Evolutionary conservation across 2,113 vertebrate genomes (phyloP).

Genomic region (Pardalotus punctatus): DNA sequence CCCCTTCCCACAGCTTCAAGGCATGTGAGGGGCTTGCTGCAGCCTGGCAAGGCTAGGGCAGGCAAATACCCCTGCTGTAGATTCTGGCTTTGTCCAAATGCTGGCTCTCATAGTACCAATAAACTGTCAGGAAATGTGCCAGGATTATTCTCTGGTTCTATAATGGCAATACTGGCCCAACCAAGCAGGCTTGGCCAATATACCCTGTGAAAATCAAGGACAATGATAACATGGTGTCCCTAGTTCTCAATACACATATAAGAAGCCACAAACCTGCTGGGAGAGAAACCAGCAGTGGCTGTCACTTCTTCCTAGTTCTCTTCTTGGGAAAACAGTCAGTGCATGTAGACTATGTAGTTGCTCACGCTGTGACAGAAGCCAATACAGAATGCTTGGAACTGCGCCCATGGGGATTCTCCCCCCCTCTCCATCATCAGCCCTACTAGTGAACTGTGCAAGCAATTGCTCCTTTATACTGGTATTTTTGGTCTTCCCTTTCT

Average conservation of each 20-base stretch:
- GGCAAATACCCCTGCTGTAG: rapidly evolving
- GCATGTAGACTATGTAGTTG: rapidly evolving
- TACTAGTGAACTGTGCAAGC: neutral
- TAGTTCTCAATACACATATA: rapidly evolving
- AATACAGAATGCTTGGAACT: neutral
- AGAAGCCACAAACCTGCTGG: neutral
- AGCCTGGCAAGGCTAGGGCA: neutral
- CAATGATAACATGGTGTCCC: rapidly evolving
- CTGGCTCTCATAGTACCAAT: neutral
- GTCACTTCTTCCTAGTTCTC: neutral
- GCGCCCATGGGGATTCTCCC: rapidly evolving
- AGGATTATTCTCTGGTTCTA: neutral
- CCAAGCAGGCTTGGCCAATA: neutral
- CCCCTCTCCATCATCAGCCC: neutral
- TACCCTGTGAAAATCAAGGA: neutral
- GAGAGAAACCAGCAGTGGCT: neutral
- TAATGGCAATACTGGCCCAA: neutral
- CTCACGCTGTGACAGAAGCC: neutral
- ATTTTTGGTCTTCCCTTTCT: neutral
- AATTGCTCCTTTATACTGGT: neutral
- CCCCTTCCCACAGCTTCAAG: neutral
- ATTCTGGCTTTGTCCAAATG: neutral
- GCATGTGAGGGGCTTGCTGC: neutral
- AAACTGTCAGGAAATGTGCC: neutral
- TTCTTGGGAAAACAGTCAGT: neutral